Evolutionary conservation across 2,888 invertebrate genomes (phyloP), one percentile per base, ranked within the genome.

Genomic region (Noctua fimbriata): DNA sequence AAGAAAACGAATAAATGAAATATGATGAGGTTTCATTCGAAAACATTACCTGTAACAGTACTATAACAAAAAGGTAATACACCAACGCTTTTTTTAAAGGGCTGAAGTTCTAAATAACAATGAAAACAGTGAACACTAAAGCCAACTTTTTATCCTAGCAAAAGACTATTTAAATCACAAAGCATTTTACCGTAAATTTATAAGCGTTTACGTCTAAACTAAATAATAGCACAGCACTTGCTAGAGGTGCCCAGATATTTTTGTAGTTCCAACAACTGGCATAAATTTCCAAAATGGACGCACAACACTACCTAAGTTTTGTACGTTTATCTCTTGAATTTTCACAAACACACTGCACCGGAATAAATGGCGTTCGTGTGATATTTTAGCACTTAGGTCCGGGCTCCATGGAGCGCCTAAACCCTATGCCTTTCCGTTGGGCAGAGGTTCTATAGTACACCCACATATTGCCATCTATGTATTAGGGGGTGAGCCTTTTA

Each of bases 291-390:
- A 71, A 86, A 89, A 89, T 89, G 83, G 88, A 87, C 82, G 90
- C 85, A 78, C 72, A 84, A 73, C 87, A 83, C 88, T 84, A 87
- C 85, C 81, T 84, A 83, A 88, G 85, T 81, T 89, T 86, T 60
- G 86, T 81, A 82, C 88, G 81, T 89, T 87, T 86, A 87, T 92
- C 89, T 90, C 86, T 83, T 82, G 87, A 90, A 91, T 89, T 91
- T 92, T 90, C 92, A 89, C 87, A 90, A 91, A 90, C 90, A 91
- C 87, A 85, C 90, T 89, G 89, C 84, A 87, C 85, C 88, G 84
- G 76, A 89, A 92, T 91, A 85, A 92, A 92, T 91, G 88, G 91
- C 75, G 79, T 78, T 78, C 58, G 76, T 76, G 78, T 69, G 78
- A 87, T 87, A 87, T 85, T 82, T 76, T 69, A 75, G 47, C 65